These are phyloP conservation scores for Benthosema pterotum DNA, from an alignment of 2,797 vertebrate genomes.

Conservation along the genomic window DNA sequence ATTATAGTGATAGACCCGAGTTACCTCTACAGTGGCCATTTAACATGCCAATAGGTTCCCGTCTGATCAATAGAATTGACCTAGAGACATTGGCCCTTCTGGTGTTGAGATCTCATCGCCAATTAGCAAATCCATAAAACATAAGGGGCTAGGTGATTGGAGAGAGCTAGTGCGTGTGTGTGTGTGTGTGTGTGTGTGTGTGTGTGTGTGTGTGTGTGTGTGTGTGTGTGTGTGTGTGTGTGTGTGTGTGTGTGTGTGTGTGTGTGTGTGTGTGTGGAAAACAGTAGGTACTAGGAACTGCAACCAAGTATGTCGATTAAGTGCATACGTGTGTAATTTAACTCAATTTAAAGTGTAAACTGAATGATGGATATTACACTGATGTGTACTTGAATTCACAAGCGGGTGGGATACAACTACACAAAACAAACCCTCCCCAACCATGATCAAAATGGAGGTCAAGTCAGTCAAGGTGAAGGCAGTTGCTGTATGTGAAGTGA, in stretches of 20 bases:
- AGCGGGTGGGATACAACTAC: no score
- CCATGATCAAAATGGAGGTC: no score
- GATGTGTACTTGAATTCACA: no score
- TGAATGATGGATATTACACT: no score
- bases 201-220: slow-evolving; percentile 17
- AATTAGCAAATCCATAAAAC: slow-evolving; percentile 57
- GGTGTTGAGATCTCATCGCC: slow-evolving; percentile 44
- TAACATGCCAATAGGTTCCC: slow-evolving; percentile 44
- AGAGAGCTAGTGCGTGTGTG: slow-evolving; percentile 16
- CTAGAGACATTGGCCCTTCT: slow-evolving; percentile 37
- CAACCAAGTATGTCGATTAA: no score
- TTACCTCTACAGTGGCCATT: slow-evolving; percentile 38
- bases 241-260: neutral
- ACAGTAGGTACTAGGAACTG: no score
- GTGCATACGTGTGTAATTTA: no score
- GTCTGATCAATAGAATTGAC: slow-evolving; percentile 49
- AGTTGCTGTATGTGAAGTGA: no score
- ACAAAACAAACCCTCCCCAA: no score
- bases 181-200: slow-evolving; percentile 11
- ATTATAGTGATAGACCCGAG: slow-evolving; percentile 21
- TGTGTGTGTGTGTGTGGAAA: neutral
- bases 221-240: slow-evolving; percentile 2
- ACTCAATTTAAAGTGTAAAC: no score
- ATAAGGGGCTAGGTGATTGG: slow-evolving; percentile 18
- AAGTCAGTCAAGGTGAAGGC: no score